Conservation (phyloP, 2,113 vertebrate species). For the Mus musculus region DNA sequence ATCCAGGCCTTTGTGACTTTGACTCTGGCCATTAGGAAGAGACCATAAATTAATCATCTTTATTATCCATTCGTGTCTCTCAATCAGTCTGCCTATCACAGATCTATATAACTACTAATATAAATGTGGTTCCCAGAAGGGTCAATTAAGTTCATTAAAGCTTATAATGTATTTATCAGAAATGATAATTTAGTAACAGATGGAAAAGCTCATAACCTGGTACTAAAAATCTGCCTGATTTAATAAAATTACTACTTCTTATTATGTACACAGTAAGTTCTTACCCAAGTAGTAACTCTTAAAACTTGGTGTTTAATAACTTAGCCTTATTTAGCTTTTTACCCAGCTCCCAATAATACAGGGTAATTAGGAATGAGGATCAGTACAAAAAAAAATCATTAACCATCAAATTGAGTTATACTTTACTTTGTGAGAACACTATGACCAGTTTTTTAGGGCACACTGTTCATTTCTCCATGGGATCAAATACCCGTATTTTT, state of each 20-base stretch:
- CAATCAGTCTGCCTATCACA: background rate
- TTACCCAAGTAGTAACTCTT: background rate
- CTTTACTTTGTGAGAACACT: background rate
- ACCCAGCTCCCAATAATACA: background rate
- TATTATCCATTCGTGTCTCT: background rate
- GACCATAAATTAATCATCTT: background rate
- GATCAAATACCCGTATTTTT: background rate
- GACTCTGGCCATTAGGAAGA: background rate
- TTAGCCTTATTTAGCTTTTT: background rate
- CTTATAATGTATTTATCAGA: background rate
- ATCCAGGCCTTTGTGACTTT: background rate
- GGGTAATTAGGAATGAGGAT: background rate
- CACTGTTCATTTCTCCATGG: background rate
- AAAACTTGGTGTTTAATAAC: background rate
- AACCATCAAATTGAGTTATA: background rate
- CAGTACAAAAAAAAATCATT: background rate
- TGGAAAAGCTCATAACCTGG: background rate
- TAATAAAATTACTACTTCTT: background rate
- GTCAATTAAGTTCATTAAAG: background rate
- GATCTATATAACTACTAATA: background rate
- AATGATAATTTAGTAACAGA: background rate
- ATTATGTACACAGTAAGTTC: background rate
- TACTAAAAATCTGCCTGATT: background rate
- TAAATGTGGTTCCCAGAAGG: background rate
- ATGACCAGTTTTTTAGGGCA: background rate